These are phyloP conservation scores for Helicoverpa assulta DNA, from an alignment of 2,888 invertebrate species.

Conservation along the genomic window DNA sequence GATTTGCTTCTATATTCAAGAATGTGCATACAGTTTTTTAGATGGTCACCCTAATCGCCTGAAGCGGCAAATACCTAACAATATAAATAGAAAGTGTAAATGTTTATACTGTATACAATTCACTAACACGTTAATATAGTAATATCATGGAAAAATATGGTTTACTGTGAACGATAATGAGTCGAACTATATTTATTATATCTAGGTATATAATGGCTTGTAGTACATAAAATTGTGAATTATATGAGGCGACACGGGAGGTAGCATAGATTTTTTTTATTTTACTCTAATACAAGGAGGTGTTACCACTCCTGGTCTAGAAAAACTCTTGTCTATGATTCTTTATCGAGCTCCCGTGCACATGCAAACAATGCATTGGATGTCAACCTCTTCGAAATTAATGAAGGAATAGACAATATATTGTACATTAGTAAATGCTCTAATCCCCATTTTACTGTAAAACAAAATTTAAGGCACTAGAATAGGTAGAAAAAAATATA, in stretches of 20 bases:
- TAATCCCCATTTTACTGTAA: slow-evolving; percentile 37
- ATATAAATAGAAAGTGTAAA: slow-evolving; percentile 49
- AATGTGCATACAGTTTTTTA: background rate
- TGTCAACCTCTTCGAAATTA: background rate
- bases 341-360: background rate
- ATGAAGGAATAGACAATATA: background rate
- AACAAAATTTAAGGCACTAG: slow-evolving; percentile 72
- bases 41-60: slow-evolving; percentile 13
- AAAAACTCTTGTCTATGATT: slow-evolving; percentile 4
- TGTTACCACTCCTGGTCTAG: background rate
- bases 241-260: slow-evolving; percentile 11
- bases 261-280: background rate
- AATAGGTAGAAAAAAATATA: slow-evolving; percentile 48
- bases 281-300: background rate
- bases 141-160: slow-evolving; percentile 31
- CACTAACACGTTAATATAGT: slow-evolving; percentile 35
- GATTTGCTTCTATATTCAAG: background rate
- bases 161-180: slow-evolving; percentile 26
- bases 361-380: background rate
- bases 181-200: slow-evolving; percentile 15
- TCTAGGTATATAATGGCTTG: background rate
- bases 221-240: slow-evolving; percentile 11
- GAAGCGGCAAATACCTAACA: slow-evolving; percentile 30
- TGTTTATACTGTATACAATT: slow-evolving; percentile 48
- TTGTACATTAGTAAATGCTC: slow-evolving; percentile 4